Conservation (phyloP, 2,888 invertebrate species). For the Machimus rusticus region DNA sequence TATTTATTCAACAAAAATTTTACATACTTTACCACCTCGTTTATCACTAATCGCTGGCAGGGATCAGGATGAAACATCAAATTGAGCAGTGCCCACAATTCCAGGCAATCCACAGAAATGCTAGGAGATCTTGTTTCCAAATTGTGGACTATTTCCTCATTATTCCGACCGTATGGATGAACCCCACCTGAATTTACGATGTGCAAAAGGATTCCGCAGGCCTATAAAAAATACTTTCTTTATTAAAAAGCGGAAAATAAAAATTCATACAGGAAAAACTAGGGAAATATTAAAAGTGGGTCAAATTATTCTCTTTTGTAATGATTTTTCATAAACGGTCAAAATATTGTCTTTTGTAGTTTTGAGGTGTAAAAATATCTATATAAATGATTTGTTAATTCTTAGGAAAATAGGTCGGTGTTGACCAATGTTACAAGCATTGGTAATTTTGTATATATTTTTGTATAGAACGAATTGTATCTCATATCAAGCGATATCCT, state of each 20-base stretch:
- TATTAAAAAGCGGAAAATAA: background rate
- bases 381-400: too few relatives aligned
- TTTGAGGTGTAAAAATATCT: too few relatives aligned
- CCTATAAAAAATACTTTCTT: background rate
- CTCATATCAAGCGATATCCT: too few relatives aligned
- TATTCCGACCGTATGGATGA: conserved; percentile 60
- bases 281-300: too few relatives aligned
- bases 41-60: conserved; percentile 56
- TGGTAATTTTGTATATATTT: too few relatives aligned
- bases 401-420: too few relatives aligned
- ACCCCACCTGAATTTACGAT: conserved; percentile 60
- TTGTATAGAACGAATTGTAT: too few relatives aligned
- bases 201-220: conserved; percentile 57
- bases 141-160: conserved; percentile 58
- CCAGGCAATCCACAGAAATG: conserved; percentile 53
- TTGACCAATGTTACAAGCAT: too few relatives aligned
- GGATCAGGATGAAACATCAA: conserved; percentile 61
- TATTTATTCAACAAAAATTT: background rate
- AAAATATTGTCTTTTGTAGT: too few relatives aligned
- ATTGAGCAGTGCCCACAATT: conserved; percentile 58
- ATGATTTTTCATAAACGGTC: too few relatives aligned
- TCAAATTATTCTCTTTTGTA: too few relatives aligned
- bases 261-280: background rate
- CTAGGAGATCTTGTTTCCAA: conserved; percentile 54
- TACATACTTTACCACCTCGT: conserved; percentile 59